Base-by-base conservation (phyloP, 1,140 invertebrate species). In the Heliconius melpomene region DNA sequence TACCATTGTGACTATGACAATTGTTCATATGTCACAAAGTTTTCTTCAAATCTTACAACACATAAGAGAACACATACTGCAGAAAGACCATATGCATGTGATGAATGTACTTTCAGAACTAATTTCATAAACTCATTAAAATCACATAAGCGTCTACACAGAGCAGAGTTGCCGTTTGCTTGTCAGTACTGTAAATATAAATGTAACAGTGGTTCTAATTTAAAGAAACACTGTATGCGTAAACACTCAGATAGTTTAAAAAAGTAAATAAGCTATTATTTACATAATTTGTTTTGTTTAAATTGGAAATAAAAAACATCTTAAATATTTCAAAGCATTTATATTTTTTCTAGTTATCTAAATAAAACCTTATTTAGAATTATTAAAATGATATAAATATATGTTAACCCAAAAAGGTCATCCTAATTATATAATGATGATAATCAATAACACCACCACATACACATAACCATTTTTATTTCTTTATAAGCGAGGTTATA, bases 71-170 rank as follows among this genome's bases (percentile, higher is more conserved):
- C 86, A 38, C 95, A 96, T 95, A 94, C 96, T 76, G 89, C 95
- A 88, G 95, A 96, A 90, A 94, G 95, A 86, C 94, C 95, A 11
- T 96, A 96, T 84, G 93, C 95, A 57, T 98, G 98, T 91, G 95
- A 96, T 70, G 95, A 97, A 82, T 98, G 98, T 88, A 94, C 91
- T 66, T 95, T 95, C 86, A 90, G 93, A 81, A 88, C 92, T 20
- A 94, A 92, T 79, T 93, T 93, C 82, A 85, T 90, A 60, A 93
- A 91, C 82, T 94, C 93, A 29, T 80, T 94, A 26, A 93, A 89
- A 85, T 90, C 91, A 71, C 94, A 95, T 79, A 94, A 90, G 86
- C 87, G 94, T 74, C 91, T 91, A 38, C 94, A 95, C 74, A 91
- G 89, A 20, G 82, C 83, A 38, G 93, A 94, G 79, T 88, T 87